A percentile compares a stretch with the other conserved stretches of the same genome.
These are phyloP conservation scores for Morpho deidamia DNA, from an alignment of 2,888 invertebrate species.

Conservation along the genomic window DNA sequence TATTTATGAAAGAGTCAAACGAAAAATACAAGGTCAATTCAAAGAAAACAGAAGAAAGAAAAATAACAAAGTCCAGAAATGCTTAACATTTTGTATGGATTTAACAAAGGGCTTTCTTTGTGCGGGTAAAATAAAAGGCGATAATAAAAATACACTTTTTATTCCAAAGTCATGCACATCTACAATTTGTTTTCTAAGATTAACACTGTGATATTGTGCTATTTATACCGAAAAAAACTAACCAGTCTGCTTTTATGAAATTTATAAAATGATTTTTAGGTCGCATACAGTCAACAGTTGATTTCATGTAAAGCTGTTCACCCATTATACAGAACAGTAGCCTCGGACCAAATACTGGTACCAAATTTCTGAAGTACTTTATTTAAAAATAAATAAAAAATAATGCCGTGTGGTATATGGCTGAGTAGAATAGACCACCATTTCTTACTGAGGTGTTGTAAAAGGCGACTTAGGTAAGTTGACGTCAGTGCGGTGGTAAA, in stretches of 20 bases:
- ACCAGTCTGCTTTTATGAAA: conserved; percentile 38
- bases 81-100: conserved; percentile 5
- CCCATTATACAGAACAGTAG: too few species aligned
- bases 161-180: conserved; percentile 73
- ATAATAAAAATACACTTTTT: conserved; percentile 65
- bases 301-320: too few species aligned
- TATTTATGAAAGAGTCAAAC: neutral
- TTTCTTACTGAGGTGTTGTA: too few species aligned
- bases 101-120: neutral
- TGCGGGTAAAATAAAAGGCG: conserved; percentile 35
- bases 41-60: neutral
- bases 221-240: conserved; percentile 41
- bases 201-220: conserved; percentile 65
- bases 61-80: conserved; percentile 2
- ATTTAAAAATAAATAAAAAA: too few species aligned
- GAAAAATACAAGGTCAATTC: conserved; percentile 2
- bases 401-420: too few species aligned
- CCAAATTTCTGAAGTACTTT: too few species aligned
- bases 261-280: conserved; percentile 6
- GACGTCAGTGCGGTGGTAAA: too few species aligned
- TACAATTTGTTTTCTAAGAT: conserved; percentile 63
- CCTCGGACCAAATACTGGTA: too few species aligned
- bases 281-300: conserved; percentile 14
- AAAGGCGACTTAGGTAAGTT: too few species aligned
- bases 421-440: too few species aligned